Evolutionary conservation across 2,797 vertebrate genomes (phyloP).

Genomic region (Neopelma chrysocephalum): DNA sequence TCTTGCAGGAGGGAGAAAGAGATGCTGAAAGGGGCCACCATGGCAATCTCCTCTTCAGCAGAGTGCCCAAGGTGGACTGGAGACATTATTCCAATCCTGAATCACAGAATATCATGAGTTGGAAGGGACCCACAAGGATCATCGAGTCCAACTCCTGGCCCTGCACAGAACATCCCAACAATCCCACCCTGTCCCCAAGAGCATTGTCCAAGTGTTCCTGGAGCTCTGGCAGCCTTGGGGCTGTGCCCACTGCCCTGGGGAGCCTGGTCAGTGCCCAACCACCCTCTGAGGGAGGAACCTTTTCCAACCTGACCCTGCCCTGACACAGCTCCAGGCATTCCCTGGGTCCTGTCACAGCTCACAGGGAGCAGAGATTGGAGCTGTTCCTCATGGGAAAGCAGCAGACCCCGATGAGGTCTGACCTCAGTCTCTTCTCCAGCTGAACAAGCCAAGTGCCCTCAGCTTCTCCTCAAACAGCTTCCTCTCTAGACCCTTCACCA

Average conservation of each 20-base stretch:
- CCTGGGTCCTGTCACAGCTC: neutral
- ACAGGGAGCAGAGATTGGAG: neutral
- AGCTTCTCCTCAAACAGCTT: neutral
- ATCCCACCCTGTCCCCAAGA: neutral
- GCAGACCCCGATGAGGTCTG: neutral
- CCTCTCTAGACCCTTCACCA: neutral
- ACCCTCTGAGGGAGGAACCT: neutral
- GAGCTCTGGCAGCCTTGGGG: neutral
- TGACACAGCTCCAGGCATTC: rapidly evolving
- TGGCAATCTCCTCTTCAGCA: neutral
- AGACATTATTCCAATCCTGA: rapidly evolving
- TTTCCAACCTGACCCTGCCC: rapidly evolving
- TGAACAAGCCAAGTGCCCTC: neutral
- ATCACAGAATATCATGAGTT: neutral
- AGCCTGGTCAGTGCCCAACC: neutral
- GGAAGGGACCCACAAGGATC: neutral
- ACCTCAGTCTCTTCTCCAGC: neutral
- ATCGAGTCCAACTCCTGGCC: rapidly evolving
- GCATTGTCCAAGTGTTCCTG: rapidly evolving
- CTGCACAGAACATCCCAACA: neutral
- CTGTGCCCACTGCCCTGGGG: neutral
- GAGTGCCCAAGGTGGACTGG: too few species aligned
- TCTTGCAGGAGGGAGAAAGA: neutral
- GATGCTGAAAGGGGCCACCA: neutral
- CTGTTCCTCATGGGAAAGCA: neutral